These are phyloP conservation scores for Limnephilus rhombicus DNA, from an alignment of 2,888 invertebrate genomes.

Conservation along the genomic window DNA sequence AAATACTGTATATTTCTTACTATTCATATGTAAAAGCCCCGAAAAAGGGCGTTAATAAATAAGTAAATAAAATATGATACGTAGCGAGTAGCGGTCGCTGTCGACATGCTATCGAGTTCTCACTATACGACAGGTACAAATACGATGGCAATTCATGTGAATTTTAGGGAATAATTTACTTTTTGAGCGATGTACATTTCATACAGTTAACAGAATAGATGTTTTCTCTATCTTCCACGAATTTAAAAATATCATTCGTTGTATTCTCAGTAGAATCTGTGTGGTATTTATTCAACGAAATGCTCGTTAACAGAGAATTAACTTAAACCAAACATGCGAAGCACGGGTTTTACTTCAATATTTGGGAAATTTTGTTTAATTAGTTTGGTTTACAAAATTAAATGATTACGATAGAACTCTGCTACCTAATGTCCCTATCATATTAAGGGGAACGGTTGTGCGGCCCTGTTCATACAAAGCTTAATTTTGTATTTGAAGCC, in stretches of 20 bases:
- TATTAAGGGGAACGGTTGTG: too few relatives aligned
- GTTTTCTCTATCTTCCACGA: background rate
- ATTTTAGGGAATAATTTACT: background rate
- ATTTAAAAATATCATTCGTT: background rate
- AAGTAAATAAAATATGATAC: too few relatives aligned
- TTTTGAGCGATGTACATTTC: background rate
- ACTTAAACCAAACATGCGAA: background rate
- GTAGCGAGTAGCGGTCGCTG: background rate
- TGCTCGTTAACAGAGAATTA: background rate
- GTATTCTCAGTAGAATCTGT: background rate
- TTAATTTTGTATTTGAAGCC: too few relatives aligned
- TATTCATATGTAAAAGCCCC: too few relatives aligned
- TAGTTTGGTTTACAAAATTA: background rate
- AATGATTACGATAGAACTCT: background rate
- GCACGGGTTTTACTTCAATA: background rate
- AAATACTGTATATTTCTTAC: too few relatives aligned
- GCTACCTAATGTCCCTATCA: background rate
- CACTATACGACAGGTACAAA: too few relatives aligned
- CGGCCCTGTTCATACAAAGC: too few relatives aligned
- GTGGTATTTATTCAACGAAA: background rate
- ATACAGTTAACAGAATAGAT: background rate
- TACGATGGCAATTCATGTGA: too few relatives aligned
- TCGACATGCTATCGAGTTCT: background rate
- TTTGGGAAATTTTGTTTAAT: background rate
- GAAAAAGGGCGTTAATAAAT: too few relatives aligned